Conservation (phyloP, 2,113 vertebrate species). For the Corythoichthys intestinalis region DNA sequence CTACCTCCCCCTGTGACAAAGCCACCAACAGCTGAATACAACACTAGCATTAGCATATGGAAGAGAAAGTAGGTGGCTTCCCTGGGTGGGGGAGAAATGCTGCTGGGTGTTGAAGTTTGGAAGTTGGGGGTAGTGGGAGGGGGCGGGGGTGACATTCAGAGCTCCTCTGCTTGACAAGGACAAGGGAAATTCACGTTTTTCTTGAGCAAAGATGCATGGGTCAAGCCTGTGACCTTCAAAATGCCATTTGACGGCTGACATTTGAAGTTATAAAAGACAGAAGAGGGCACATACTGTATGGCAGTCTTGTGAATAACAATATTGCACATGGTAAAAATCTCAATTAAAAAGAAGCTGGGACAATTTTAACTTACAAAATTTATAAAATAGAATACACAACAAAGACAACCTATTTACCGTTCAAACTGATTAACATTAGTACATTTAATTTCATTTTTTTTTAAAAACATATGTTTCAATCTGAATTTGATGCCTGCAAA, state of each 20-base stretch:
- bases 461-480: too few relatives aligned
- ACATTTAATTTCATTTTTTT: too few relatives aligned
- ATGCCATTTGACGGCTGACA: constrained; percentile 44
- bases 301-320: neutral
- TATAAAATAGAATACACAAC: too few relatives aligned
- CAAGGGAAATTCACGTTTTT: constrained; percentile 44
- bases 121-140: constrained; percentile 9
- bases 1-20: constrained; percentile 60
- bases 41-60: constrained; percentile 72
- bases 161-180: constrained; percentile 55
- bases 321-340: neutral
- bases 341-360: too few relatives aligned
- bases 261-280: constrained; percentile 26
- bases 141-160: constrained; percentile 63
- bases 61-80: constrained; percentile 67
- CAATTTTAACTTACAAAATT: too few relatives aligned
- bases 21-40: constrained; percentile 62
- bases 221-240: constrained; percentile 43
- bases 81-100: constrained; percentile 35
- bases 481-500: too few relatives aligned
- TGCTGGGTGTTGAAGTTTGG: constrained; percentile 36
- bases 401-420: too few relatives aligned
- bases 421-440: too few relatives aligned
- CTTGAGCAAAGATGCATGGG: constrained; percentile 50
- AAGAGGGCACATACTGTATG: constrained; percentile 21